Conservation (phyloP, 2,888 invertebrate species). For the Creontiades dilutus region DNA sequence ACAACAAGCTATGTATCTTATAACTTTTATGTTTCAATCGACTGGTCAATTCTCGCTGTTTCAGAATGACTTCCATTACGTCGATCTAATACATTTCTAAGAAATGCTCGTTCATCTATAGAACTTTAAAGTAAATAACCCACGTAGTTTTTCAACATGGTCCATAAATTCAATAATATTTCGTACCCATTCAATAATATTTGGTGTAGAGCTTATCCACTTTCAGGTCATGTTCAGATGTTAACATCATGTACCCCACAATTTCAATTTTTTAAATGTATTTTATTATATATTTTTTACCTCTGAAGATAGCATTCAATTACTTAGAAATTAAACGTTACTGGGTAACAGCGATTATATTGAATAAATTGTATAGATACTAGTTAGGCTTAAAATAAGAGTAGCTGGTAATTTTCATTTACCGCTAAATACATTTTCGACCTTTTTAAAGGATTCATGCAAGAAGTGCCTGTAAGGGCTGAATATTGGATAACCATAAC, state of each 20-base stretch:
- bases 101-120: slow-evolving; percentile 5
- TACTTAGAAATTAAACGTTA: slow-evolving; percentile 35
- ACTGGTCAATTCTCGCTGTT: neutral
- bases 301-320: slow-evolving; percentile 29
- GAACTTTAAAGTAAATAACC: neutral
- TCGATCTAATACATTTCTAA: neutral
- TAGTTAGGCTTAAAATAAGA: slow-evolving; percentile 40
- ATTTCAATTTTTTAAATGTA: slow-evolving; percentile 40
- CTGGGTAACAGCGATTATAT: slow-evolving; percentile 35
- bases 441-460: neutral
- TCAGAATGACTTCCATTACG: neutral
- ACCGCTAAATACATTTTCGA: neutral
- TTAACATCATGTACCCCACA: slow-evolving; percentile 49
- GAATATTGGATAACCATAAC: slow-evolving; percentile 2
- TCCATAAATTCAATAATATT: neutral
- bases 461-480: slow-evolving; percentile 40
- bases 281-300: slow-evolving; percentile 27
- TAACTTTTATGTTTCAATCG: neutral
- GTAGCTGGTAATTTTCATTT: slow-evolving; percentile 21
- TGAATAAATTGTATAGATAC: slow-evolving; percentile 39
- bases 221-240: neutral
- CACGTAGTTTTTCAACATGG: neutral
- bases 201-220: slow-evolving; percentile 25
- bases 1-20: slow-evolving; percentile 5
- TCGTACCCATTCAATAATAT: slow-evolving; percentile 43